Evolutionary conservation across 2,797 vertebrate genomes (phyloP), one percentile per base, ranked within the genome.

Genomic region (Siniperca undulata): DNA sequence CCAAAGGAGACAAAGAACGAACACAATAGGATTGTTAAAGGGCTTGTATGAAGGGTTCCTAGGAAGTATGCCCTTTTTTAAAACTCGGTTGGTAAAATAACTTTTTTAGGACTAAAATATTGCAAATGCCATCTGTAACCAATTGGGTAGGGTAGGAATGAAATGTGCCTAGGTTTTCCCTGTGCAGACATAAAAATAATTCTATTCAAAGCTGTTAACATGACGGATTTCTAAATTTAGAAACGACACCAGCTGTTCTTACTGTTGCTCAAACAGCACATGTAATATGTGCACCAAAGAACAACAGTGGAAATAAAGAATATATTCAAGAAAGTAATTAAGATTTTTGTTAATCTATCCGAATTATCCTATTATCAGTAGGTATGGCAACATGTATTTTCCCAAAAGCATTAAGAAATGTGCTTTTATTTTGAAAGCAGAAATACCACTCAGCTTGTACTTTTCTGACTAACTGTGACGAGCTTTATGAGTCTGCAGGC

Each of bases 391-490:
- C 8, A 24, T 44, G 22, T 38, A n/a, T 59, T 69, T 71, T n/a
- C 9, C 16, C 27, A 30, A 22, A 52, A 44, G 14, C 8, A 8
- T 19, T 12, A 44, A 27, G 16, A 55, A 34, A 44, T 10, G 5
- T 20, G 24, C 61, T 65, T 72, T 84, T 84, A 78, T 65, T 81
- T 53, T 84, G 78, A 81, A 80, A 64, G 27, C 59, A 12, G 16
- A 36, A 66, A 48, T n/a, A 20, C 7, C 0, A 24, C 17, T 40
- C 27, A 11, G 1, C 9, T 22, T 22, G 30, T 42, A 19, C 4
- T 3, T 50, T 67, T 58, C 13, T 5, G 34, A 11, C 5, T 27
- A 46, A 24, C 17, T 55, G 46, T 19, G 20, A 2, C 0, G 6
- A 69, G 38, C 70, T 77, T 81, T 7, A 55, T 8, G 27, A 3